Base-by-base conservation (phyloP, 2,888 invertebrate genomes). In the Apotomis turbidana region DNA sequence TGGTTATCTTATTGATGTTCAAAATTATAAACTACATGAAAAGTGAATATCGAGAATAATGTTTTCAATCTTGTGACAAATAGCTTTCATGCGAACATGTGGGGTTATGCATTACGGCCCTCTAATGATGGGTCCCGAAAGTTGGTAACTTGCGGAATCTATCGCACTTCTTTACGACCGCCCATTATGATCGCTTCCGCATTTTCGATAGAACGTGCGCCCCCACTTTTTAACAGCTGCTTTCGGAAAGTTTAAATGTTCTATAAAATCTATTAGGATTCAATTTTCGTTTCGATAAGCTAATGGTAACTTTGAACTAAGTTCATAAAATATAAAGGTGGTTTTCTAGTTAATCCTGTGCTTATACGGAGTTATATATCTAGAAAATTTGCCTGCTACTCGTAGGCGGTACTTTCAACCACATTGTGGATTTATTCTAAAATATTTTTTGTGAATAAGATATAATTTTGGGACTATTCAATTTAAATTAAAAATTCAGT, bases 181-280 rank as follows among this genome's bases (percentile, higher is more conserved):
- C 78, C 90, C 93, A 93, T 93, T 93, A 93, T 91, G 91, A 89
- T 89, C 89, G 87, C 84, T 86, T 86, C 84, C 87, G 86, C 89
- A 87, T 88, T 89, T 80, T 85, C 91, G 90, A 91, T 91, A 90
- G 91, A 92, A 92, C 91, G 91, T 91, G 91, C 85, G 87, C 83
- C 85, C 82, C 84, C 83, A 83, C 89, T 88, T 91, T 90, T 87
- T 86, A 90, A 90, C 87, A 87, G 85, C 86, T 85, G 84, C 88
- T 88, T 81, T 81, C 79, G 77, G 78, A 76, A 88, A 89, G 83
- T 91, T 91, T 85, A 85, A 85, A 87, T 81, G 84, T 83, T 83
- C 86, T 84, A 86, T 87, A 87, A 89, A 89, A 86, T 86, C 78
- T 84, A 88, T 89, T 86, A 85, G 80, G 85, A 57, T 79, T 90